Conservation (phyloP, 2,888 invertebrate genomes). For the Acronicta psi region DNA sequence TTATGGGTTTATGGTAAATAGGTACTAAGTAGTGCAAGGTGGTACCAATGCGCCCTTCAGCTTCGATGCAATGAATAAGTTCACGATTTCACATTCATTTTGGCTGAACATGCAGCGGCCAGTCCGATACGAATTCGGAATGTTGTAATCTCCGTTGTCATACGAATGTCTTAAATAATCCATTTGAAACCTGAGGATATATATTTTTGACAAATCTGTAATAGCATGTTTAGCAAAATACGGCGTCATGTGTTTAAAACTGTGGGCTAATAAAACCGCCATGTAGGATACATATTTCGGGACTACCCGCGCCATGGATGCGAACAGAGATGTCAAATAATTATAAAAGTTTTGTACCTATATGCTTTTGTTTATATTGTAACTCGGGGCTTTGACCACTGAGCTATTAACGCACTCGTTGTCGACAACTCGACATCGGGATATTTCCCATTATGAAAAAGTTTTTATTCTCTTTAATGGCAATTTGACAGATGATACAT, state of each 20-base stretch:
- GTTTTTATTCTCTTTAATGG: no score
- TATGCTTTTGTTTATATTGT: no score
- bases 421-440: no score
- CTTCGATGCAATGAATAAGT: conserved; percentile 9
- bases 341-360: conserved; percentile 33
- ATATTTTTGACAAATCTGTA: not conserved
- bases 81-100: not conserved
- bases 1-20: not conserved
- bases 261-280: conserved; percentile 20
- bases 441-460: no score
- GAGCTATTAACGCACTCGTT: no score
- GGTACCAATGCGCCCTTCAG: conserved; percentile 19
- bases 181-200: no score
- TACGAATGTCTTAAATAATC: no score
- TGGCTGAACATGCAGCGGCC: no score
- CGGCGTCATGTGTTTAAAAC: conserved; percentile 33
- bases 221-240: conserved; percentile 8
- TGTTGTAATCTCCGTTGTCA: no score
- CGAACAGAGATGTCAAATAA: conserved; percentile 45
- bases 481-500: no score
- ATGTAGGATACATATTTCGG: conserved; percentile 29
- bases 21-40: conserved; percentile 6
- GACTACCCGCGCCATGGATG: conserved; percentile 42
- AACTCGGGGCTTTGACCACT: not conserved
- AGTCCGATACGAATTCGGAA: no score